A percentile compares a stretch with the other conserved stretches of the same genome.
Evolutionary conservation across 2,113 vertebrate species (phyloP).

Genomic region (Clarias batrachus): DNA sequence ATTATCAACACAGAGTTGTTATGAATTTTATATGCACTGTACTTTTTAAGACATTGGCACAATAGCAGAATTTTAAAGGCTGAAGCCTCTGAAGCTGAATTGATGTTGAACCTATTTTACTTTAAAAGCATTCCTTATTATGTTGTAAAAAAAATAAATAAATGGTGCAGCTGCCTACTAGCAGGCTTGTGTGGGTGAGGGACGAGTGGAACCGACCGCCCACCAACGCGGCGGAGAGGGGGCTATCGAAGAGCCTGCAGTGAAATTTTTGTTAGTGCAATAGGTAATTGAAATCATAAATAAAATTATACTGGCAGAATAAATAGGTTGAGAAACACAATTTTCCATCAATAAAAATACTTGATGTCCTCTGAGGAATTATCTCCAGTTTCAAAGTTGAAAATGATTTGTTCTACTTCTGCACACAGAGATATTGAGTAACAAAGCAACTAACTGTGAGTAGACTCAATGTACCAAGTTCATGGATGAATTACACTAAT

Average conservation of each 20-base stretch:
- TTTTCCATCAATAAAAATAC: not conserved
- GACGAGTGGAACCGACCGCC: not conserved
- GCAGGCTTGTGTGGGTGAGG: not conserved
- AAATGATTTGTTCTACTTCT: not conserved
- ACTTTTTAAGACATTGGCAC: constrained; percentile 1
- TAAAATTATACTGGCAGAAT: not conserved
- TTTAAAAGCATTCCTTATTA: constrained; percentile 30
- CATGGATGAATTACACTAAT: not conserved
- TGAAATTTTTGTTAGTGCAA: not conserved
- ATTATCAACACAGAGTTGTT: not conserved
- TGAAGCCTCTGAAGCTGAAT: not conserved
- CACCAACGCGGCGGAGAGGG: not conserved
- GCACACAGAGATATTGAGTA: not conserved
- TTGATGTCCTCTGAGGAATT: not conserved
- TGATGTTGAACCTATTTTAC: not conserved
- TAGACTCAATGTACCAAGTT: not conserved
- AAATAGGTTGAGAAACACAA: not conserved
- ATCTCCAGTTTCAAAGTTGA: not conserved
- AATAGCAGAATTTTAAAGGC: not conserved
- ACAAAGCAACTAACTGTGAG: not conserved
- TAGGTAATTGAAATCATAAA: not conserved
- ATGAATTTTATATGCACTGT: constrained; percentile 2
- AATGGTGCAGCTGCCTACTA: constrained; percentile 21
- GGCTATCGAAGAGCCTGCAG: not conserved
- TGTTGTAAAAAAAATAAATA: constrained; percentile 12